phyloP scores from a whole-genome alignment of 2,888 invertebrate genomes.

The Geophilus truncorum region DNA sequence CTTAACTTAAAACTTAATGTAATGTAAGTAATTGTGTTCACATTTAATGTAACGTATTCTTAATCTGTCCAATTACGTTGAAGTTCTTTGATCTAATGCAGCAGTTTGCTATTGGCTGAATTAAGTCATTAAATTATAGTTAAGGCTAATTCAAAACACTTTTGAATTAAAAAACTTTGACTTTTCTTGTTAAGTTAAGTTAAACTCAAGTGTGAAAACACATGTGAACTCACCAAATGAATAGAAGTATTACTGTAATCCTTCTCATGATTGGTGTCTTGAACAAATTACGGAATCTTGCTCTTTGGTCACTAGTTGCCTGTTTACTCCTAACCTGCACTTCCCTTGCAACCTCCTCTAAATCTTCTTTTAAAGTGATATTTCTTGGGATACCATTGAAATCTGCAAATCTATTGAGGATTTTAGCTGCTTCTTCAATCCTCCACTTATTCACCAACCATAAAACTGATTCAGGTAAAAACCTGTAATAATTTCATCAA shows the following conservation, averaged over 20 bases:
- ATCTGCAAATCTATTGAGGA: constrained; percentile 37
- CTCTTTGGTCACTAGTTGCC: background rate
- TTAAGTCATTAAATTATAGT: too few species aligned
- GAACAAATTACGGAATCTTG: background rate
- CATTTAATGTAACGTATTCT: too few species aligned
- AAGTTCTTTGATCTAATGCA: too few species aligned
- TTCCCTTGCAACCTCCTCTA: background rate
- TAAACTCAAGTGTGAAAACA: too few species aligned
- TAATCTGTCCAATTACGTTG: too few species aligned
- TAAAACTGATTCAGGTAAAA: constrained; percentile 40
- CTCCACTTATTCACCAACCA: constrained; percentile 40
- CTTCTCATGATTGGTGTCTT: background rate
- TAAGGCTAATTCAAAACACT: too few species aligned
- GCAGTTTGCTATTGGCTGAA: too few species aligned
- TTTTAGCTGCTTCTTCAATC: constrained; percentile 37
- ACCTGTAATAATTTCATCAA: constrained; percentile 36
- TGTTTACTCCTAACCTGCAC: background rate
- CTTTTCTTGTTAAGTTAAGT: too few species aligned
- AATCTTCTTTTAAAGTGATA: background rate
- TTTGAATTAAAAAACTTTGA: too few species aligned
- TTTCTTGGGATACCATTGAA: background rate
- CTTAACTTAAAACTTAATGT: too few species aligned
- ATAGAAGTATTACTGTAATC: constrained; percentile 13
- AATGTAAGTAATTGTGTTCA: too few species aligned
- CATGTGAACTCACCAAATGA: background rate